phyloP scores from a whole-genome alignment of 2,797 vertebrate species.

The Brachyrhaphis roseni region DNA sequence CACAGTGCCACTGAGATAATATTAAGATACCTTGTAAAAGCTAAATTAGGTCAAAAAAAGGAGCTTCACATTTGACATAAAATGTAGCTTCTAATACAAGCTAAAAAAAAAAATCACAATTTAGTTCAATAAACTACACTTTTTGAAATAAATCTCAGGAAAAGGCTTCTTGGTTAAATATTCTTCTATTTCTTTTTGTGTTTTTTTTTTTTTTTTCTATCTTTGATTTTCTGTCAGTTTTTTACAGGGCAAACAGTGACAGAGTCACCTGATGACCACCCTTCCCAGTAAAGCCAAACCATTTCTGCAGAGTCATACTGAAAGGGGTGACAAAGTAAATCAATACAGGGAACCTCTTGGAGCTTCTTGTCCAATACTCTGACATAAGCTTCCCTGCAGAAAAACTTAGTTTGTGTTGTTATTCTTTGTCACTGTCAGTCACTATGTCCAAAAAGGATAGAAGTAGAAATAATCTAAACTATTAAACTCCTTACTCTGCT shows the following conservation, averaged over 20 bases:
- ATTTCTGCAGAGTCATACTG: slow-evolving; percentile 34
- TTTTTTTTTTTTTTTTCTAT: not conserved
- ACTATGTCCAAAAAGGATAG: slow-evolving; percentile 41
- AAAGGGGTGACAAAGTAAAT: slow-evolving; percentile 44
- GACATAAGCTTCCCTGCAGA: slow-evolving; percentile 39
- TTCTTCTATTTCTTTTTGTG: not conserved
- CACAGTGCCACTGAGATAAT: slow-evolving; percentile 18
- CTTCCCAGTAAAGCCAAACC: slow-evolving; percentile 21
- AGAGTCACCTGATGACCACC: slow-evolving; percentile 34
- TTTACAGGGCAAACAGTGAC: slow-evolving; percentile 22
- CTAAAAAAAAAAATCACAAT: not conserved
- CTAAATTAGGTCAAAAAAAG: not conserved
- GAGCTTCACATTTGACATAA: not conserved
- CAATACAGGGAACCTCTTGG: slow-evolving; percentile 47
- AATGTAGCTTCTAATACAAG: slow-evolving; percentile 4
- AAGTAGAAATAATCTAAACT: slow-evolving; percentile 38
- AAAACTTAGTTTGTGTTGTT: slow-evolving; percentile 54
- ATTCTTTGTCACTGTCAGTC: slow-evolving; percentile 64
- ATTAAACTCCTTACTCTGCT: slow-evolving; percentile 35
- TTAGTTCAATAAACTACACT: not conserved
- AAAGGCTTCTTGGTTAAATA: not conserved
- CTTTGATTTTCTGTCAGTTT: slow-evolving; percentile 15
- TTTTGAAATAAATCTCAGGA: not conserved
- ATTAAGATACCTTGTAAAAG: not conserved
- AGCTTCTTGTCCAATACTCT: slow-evolving; percentile 34